These are phyloP conservation scores for Papilio protenor DNA, from an alignment of 2,888 invertebrate genomes.

Conservation along the genomic window DNA sequence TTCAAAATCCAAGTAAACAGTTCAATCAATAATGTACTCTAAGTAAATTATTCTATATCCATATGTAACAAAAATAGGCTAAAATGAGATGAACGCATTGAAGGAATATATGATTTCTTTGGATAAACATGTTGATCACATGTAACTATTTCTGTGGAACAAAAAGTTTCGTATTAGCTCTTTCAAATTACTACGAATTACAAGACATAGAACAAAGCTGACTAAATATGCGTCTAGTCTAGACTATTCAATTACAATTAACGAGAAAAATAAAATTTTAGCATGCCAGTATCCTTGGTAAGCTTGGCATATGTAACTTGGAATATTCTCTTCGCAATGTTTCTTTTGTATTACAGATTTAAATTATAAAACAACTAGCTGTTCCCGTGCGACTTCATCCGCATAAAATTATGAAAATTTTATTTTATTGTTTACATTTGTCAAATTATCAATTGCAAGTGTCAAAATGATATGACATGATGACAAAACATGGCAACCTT, in stretches of 20 bases:
- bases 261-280: background rate
- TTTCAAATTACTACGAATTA: background rate
- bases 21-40: conserved; percentile 2
- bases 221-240: background rate
- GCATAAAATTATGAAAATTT: no score
- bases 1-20: background rate
- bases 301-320: background rate
- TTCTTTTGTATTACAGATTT: conserved; percentile 2
- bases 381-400: no score
- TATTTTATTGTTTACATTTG: no score
- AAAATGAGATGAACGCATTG: background rate
- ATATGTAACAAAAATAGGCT: background rate
- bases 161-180: background rate
- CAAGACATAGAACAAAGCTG: background rate
- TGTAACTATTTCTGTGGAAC: background rate
- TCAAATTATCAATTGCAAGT: no score
- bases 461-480: no score
- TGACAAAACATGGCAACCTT: no score
- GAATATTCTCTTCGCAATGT: background rate
- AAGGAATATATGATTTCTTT: background rate
- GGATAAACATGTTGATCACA: conserved; percentile 12
- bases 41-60: background rate
- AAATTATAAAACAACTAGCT: background rate
- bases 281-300: background rate
- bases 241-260: background rate